Evolutionary conservation across 2,797 vertebrate species (phyloP).

Genomic region (Chaunax sp.): DNA sequence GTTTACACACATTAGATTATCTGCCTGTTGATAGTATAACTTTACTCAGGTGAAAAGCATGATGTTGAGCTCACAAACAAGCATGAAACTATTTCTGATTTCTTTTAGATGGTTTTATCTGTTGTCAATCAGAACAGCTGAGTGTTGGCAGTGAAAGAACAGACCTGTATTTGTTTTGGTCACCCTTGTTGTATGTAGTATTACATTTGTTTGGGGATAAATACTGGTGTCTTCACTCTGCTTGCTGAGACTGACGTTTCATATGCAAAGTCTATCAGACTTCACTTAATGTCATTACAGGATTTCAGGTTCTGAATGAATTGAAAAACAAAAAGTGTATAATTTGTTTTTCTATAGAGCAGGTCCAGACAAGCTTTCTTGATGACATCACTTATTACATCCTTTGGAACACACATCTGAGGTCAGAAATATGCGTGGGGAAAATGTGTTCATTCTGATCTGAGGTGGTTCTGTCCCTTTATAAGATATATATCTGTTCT

Average conservation of each 20-base stretch:
- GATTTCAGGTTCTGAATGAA: too few species aligned
- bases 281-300: not conserved
- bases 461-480: not conserved
- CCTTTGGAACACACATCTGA: not conserved
- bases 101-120: not conserved
- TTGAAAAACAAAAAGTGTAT: not conserved
- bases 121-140: slow-evolving; percentile 16
- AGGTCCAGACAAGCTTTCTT: not conserved
- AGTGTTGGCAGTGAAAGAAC: not conserved
- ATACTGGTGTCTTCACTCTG: slow-evolving; percentile 18
- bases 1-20: too few species aligned
- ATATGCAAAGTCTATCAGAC: not conserved
- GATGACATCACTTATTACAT: not conserved
- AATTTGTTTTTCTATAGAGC: not conserved
- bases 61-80: slow-evolving; percentile 24
- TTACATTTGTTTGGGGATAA: slow-evolving; percentile 61
- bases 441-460: not conserved
- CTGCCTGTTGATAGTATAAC: too few species aligned
- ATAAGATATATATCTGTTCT: not conserved
- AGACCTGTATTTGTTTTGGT: slow-evolving; percentile 58
- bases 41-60: not conserved
- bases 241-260: slow-evolving; percentile 15
- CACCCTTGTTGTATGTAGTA: slow-evolving; percentile 52
- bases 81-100: not conserved
- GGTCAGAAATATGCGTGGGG: not conserved